These are phyloP conservation scores for Rhizoglyphus robini DNA, from an alignment of 1,140 invertebrate genomes.

Conservation along the genomic window DNA sequence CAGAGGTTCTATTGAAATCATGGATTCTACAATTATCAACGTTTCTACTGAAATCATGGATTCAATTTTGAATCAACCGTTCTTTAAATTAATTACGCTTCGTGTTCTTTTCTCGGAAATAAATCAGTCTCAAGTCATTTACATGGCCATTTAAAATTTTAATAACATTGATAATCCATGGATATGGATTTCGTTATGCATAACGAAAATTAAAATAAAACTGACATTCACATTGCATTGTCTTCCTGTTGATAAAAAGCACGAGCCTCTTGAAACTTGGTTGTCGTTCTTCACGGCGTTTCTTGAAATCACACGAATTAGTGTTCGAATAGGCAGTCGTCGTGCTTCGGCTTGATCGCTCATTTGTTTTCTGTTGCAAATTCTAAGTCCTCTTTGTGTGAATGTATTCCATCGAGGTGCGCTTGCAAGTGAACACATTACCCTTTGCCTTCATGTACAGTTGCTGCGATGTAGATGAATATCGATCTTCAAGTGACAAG, in stretches of 20 bases:
- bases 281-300: constrained; percentile 83
- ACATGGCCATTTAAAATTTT: no score
- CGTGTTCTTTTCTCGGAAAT: no score
- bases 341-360: constrained; percentile 94
- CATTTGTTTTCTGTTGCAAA: constrained; percentile 85
- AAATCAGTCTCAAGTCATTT: no score
- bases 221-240: constrained; percentile 13
- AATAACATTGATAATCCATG: no score
- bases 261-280: constrained; percentile 84
- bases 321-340: no score
- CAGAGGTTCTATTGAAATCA: no score
- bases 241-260: constrained; percentile 62
- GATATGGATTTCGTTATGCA: no score
- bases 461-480: constrained; percentile 91
- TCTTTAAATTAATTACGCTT: no score
- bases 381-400: constrained; percentile 99
- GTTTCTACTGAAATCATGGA: no score
- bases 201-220: constrained; percentile 12
- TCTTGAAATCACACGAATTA: constrained; percentile 91
- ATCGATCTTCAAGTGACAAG: constrained; percentile 94
- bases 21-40: no score
- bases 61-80: no score
- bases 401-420: constrained; percentile 98
- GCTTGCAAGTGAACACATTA: constrained; percentile 98
- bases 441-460: constrained; percentile 99